Percentiles rank a stretch among this genome's conserved stretches.
phyloP scores from a whole-genome alignment of 2,113 vertebrate genomes.

The Sceloporus tristichus region DNA sequence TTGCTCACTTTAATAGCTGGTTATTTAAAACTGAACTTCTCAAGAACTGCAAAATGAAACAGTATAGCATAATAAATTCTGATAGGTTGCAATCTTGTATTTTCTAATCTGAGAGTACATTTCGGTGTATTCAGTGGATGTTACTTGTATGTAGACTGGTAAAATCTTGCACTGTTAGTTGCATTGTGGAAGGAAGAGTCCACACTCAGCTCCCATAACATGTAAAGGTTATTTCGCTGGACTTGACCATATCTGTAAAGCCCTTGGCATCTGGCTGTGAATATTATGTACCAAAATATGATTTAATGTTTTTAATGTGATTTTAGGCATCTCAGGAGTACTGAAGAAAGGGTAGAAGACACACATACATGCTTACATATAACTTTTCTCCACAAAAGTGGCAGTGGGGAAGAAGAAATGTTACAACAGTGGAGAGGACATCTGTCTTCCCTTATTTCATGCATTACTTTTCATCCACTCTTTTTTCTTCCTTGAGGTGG shows the following conservation, averaged over 20 bases:
- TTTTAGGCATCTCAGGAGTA: background rate
- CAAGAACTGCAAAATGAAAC: constrained; percentile 23
- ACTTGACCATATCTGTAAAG: background rate
- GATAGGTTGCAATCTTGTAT: background rate
- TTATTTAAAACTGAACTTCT: background rate
- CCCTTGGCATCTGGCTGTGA: background rate
- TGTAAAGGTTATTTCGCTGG: background rate
- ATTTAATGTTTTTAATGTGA: background rate
- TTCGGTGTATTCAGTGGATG: no score
- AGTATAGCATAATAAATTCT: constrained; percentile 11
- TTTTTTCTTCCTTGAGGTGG: no score
- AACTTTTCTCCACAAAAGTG: background rate
- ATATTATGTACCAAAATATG: background rate
- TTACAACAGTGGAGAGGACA: no score
- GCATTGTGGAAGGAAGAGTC: background rate
- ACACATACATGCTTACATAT: no score
- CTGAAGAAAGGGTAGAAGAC: background rate
- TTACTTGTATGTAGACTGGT: no score
- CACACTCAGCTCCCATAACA: background rate
- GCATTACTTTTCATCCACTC: no score
- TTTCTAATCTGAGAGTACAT: no score
- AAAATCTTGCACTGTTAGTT: background rate
- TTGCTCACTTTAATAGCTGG: constrained; percentile 20
- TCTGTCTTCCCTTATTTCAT: no score
- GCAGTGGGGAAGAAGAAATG: background rate